Conservation (phyloP, 2,797 vertebrate species). For the Periparus ater region DNA sequence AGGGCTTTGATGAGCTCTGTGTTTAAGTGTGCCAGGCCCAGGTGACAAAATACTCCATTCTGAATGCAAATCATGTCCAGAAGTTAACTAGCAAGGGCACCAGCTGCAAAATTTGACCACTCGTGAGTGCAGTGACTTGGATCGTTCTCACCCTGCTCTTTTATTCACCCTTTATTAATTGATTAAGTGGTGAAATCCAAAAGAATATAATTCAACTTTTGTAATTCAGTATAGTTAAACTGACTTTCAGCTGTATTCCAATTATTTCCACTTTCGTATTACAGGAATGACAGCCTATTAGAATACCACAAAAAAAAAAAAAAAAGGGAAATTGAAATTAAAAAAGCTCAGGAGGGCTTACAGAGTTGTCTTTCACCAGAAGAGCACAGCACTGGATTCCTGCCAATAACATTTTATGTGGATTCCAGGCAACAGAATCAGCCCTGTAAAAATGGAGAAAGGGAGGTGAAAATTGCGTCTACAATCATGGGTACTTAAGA, state of each 20-base stretch:
- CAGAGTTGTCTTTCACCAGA: constrained; percentile 82
- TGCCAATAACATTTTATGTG: constrained; percentile 89
- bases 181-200: background rate
- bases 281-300: background rate
- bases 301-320: background rate
- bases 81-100: constrained; percentile 10
- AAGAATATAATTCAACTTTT: background rate
- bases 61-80: constrained; percentile 7
- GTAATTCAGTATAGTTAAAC: background rate
- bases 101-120: background rate
- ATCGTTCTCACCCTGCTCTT: background rate
- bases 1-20: background rate
- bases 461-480: background rate
- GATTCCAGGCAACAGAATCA: constrained; percentile 87
- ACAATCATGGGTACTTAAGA: background rate
- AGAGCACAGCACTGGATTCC: constrained; percentile 87
- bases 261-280: background rate
- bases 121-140: background rate
- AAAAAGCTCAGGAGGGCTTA: constrained; percentile 58
- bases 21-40: background rate
- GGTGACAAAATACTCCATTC: constrained; percentile 3
- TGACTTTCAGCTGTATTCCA: background rate
- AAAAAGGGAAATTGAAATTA: rapidly evolving
- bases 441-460: constrained; percentile 65
- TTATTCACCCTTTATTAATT: background rate